Evolutionary conservation across 2,797 vertebrate genomes (phyloP), one percentile per base, ranked within the genome.

Genomic region (Argentina silus): DNA sequence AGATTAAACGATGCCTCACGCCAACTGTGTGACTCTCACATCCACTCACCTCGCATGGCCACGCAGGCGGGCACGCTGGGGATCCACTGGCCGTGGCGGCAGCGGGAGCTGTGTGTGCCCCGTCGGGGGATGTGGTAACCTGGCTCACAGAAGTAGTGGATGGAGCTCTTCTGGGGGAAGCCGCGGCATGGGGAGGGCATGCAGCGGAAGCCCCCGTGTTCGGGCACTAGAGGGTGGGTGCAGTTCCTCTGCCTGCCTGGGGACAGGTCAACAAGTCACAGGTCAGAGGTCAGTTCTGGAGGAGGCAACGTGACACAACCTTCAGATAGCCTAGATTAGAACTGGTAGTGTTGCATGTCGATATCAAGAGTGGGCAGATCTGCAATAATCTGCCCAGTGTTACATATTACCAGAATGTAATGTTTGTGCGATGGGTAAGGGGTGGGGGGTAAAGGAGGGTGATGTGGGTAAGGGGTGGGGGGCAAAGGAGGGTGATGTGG

Each of bases 181-280:
- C 93, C 92, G 10, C 80, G 72, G 61, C 92, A 94, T 0, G 93
- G 93, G 5, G 92, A 92, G 0, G 90, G 87, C 0, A 91, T 88
- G 0, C 94, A 95, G 70, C 84, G 91, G 85, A 93, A 94, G 5
- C 92, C 89, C 1, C 88, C 92, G 11, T 94, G 91, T 56, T 93
- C 93, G 0, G 87, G 87, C 4, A 93, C 71, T 76, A 94, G 70
- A 0, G 94, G 94, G 66, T 93, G 87, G 6, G 81, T 82, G 81
- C 94, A 95, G 84, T 92, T 93, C 55, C 65, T 84, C 76, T 74
- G 74, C 36, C 73, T 76, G 72, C 91, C 93, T 93, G 19, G 62
- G 12, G 43, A 14, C 61, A n/a, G 27, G 27, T 36, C 27, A 36
- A 36, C 27, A n/a, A n/a, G n/a, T n/a, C 23, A 15, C 7, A 44